These are phyloP conservation scores for Micronisus gabar DNA, from an alignment of 2,113 vertebrate genomes.

Conservation along the genomic window DNA sequence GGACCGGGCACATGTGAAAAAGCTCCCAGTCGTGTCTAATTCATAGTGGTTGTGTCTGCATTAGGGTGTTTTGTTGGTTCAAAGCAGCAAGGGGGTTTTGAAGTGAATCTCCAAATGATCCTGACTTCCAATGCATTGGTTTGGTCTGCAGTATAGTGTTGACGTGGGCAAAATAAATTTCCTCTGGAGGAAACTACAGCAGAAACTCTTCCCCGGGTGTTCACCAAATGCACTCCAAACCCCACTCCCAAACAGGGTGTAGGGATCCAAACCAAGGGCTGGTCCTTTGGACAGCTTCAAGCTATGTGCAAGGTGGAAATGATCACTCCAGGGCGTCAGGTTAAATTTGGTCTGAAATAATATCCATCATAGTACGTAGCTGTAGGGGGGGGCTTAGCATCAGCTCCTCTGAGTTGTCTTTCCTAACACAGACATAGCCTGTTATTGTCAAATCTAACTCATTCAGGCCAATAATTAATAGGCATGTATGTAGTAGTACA, in stretches of 20 bases:
- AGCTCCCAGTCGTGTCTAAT: neutral
- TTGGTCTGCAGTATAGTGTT: neutral
- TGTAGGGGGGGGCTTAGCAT: neutral
- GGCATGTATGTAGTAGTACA: neutral
- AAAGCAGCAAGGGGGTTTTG: neutral
- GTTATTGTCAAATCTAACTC: neutral
- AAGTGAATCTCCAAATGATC: neutral
- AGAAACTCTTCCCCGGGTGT: neutral
- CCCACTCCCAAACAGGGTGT: neutral
- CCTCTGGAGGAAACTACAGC: neutral
- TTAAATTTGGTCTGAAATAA: neutral
- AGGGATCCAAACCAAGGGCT: neutral
- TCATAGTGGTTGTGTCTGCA: accelerated
- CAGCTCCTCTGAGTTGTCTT: neutral
- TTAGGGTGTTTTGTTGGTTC: neutral
- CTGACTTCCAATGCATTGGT: neutral
- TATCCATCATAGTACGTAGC: accelerated
- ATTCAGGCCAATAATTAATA: neutral
- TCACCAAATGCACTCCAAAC: neutral
- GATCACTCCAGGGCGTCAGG: neutral
- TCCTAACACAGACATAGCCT: neutral
- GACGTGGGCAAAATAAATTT: neutral
- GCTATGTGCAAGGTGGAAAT: neutral
- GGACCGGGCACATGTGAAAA: neutral
- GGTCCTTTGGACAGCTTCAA: neutral